Evolutionary conservation across 2,113 vertebrate species (phyloP).

Genomic region (Onychostoma macrolepis): DNA sequence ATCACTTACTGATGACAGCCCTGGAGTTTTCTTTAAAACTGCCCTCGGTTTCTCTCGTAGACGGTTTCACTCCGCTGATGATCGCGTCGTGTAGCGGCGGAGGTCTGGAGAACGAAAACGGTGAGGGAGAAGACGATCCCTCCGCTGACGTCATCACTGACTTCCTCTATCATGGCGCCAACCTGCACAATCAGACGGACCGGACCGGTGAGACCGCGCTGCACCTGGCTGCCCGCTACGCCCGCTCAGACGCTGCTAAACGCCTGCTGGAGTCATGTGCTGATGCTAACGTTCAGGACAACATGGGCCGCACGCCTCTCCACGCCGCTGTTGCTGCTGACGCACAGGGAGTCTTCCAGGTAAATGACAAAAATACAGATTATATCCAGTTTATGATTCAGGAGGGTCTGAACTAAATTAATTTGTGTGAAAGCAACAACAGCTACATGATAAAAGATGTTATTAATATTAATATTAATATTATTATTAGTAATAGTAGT

Average conservation of each 20-base stretch:
- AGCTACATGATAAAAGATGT: not conserved
- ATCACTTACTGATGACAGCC: not conserved
- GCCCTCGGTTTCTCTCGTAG: conserved; percentile 64
- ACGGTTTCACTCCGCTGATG: conserved; percentile 97
- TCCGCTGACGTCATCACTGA: conserved; percentile 90
- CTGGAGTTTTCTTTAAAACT: not conserved
- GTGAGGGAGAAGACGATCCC: conserved; percentile 92
- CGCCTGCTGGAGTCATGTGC: conserved; percentile 95
- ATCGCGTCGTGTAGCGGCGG: conserved; percentile 97
- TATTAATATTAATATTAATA: too few species aligned
- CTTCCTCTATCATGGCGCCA: conserved; percentile 97
- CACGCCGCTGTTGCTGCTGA: conserved; percentile 93
- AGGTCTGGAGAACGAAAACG: conserved; percentile 91
- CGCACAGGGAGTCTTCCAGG: conserved; percentile 97
- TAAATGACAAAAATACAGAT: conserved; percentile 51
- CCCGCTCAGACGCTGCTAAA: conserved; percentile 94
- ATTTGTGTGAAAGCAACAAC: not conserved
- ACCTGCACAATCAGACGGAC: conserved; percentile 95
- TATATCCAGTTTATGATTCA: not conserved
- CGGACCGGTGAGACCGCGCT: conserved; percentile 94
- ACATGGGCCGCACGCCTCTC: conserved; percentile 93
- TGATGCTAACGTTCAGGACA: conserved; percentile 94
- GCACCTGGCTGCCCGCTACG: conserved; percentile 93
- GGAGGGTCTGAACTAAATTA: not conserved
- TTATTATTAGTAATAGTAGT: too few species aligned